Evolutionary conservation across 2,113 vertebrate genomes (phyloP).

Genomic region (Xerus inauris): DNA sequence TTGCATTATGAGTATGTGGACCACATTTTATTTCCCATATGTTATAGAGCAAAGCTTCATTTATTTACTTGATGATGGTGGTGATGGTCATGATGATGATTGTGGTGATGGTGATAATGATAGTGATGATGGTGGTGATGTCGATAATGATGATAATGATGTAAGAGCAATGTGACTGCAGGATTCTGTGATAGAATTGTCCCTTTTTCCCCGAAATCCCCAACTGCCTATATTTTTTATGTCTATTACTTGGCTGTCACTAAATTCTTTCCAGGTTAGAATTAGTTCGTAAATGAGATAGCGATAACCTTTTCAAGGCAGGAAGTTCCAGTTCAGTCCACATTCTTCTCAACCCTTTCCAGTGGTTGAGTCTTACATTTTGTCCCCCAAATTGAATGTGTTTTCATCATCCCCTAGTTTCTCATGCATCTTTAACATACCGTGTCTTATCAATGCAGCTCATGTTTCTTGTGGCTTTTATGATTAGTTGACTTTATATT

Average conservation of each 20-base stretch:
- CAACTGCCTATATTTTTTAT: background rate
- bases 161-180: too few species aligned
- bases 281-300: background rate
- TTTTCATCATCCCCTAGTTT: background rate
- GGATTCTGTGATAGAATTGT: background rate
- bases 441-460: background rate
- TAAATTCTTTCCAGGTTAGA: background rate
- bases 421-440: background rate
- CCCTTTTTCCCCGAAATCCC: background rate
- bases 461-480: background rate
- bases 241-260: background rate
- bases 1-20: background rate
- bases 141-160: background rate
- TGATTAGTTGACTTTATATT: background rate
- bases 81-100: too few species aligned
- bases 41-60: background rate
- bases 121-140: too few species aligned
- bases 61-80: background rate
- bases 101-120: too few species aligned
- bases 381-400: background rate
- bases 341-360: background rate
- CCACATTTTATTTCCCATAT: background rate
- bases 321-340: background rate
- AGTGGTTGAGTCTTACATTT: background rate
- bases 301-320: background rate